Evolutionary conservation across 2,797 vertebrate species (phyloP).

Genomic region (Galaxias olidus): DNA sequence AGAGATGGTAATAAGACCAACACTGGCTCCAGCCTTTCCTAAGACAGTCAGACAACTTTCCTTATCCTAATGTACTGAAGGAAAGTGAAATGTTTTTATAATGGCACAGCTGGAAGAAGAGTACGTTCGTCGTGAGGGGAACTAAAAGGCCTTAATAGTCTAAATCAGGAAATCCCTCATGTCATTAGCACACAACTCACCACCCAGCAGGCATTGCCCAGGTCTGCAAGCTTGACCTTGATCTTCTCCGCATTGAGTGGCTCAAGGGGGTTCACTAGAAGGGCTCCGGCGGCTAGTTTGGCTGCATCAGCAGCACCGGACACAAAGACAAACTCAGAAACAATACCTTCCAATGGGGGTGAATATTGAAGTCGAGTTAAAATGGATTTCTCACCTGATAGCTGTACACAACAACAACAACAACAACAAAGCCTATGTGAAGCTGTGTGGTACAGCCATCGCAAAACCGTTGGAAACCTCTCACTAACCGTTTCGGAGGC

Average conservation of each 20-base stretch:
- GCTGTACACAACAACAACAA: neutral
- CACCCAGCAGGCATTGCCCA: constrained; percentile 99
- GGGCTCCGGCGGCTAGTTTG: constrained; percentile 87
- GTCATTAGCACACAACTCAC: constrained; percentile 78
- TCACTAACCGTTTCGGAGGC: constrained; percentile 69
- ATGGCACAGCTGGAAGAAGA: constrained; percentile 29
- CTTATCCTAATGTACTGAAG: neutral
- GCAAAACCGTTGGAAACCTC: neutral
- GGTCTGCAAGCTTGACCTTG: constrained; percentile 98
- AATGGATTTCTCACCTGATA: neutral
- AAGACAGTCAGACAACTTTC: too few species aligned
- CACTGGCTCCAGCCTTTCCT: too few species aligned
- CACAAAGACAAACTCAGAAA: constrained; percentile 6
- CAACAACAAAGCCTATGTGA: too few species aligned
- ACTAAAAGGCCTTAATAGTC: constrained; percentile 1
- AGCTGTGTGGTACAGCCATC: too few species aligned
- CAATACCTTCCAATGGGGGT: neutral
- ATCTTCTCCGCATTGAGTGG: constrained; percentile 94
- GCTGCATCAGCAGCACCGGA: constrained; percentile 59
- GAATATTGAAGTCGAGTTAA: neutral
- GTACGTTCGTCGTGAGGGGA: neutral
- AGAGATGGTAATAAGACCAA: neutral
- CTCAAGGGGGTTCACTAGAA: constrained; percentile 96
- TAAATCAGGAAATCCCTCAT: constrained; percentile 58
- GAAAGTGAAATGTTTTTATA: constrained; percentile 11